Evolutionary conservation across 2,888 invertebrate genomes (phyloP).

Genomic region (Chrysotoxum bicinctum): DNA sequence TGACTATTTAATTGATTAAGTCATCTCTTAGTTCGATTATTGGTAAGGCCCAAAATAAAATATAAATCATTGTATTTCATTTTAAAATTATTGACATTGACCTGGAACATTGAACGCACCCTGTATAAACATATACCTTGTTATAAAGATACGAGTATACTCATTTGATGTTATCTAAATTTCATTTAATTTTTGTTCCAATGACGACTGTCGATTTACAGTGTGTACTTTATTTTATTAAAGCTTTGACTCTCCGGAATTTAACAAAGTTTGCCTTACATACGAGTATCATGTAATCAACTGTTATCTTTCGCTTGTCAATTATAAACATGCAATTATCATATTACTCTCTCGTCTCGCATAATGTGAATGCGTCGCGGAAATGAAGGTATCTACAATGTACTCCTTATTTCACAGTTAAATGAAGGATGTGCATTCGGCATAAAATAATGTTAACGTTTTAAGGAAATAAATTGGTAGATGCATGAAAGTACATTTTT

Average conservation of each 20-base stretch:
- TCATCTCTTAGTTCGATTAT: too few relatives aligned
- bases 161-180: too few relatives aligned
- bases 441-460: background rate
- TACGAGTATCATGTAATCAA: background rate
- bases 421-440: background rate
- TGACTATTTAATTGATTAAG: too few relatives aligned
- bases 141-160: too few relatives aligned
- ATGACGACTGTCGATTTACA: too few relatives aligned
- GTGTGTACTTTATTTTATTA: background rate
- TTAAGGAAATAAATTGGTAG: background rate
- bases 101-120: too few relatives aligned
- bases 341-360: background rate
- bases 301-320: background rate
- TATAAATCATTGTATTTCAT: too few relatives aligned
- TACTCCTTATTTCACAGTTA: background rate
- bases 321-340: constrained; percentile 7
- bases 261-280: background rate
- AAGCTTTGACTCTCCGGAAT: background rate
- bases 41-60: too few relatives aligned
- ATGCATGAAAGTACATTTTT: background rate
- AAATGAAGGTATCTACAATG: background rate
- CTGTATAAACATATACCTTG: too few relatives aligned
- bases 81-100: too few relatives aligned
- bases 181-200: too few relatives aligned
- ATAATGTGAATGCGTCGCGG: background rate